Base-by-base conservation (phyloP, 1,140 invertebrate genomes). In the Psilanteris sp. region DNA sequence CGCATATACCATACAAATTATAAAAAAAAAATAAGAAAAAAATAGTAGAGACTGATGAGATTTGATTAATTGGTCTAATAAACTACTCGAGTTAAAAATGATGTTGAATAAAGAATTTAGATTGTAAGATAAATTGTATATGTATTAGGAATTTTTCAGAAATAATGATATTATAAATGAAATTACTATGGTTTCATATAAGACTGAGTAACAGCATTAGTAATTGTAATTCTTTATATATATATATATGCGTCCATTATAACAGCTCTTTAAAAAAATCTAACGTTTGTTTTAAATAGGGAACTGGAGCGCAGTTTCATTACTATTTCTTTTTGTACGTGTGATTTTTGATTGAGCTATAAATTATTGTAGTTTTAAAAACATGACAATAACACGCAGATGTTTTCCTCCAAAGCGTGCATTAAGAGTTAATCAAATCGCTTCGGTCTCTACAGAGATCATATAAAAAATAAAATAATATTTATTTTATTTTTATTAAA, bases 351-450 rank as follows among this genome's bases (percentile, higher is more conserved):
- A 11, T 44, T 9, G 14, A 34, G 18, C 4, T 57, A 39, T 32
- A 44, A 16, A 11, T 50, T 50, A 41, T 7, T 27, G 36, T 64
- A 64, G 46, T 64, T 62, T 48, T 52, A 52, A 31, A 32, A 32
- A 20, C 3, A 26, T 50, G 59, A 64, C 59, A 64, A 64, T 64
- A 64, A 64, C 36, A 24, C 44, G 57, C 34, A 50, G 10, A 50
- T 22, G 50, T 62, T 50, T 14, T 48, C n/a, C 22, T 62, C 3
- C 32, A 3, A 50, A 39, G 41, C 36, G 41, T 41, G 57, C 32
- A 52, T 22, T 43, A 31, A 64, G n/a, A 14, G 36, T 64, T 15
- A 4, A 43, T 32, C 46, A 64, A 64, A 41, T 64, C 59, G 52
- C 46, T 7, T 64, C 15, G 8, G 46, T 34, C 27, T 52, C 46